Evolutionary conservation across 2,797 vertebrate species (phyloP), one percentile per base, ranked within the genome.

Genomic region (Dromococcyx pavoninus): DNA sequence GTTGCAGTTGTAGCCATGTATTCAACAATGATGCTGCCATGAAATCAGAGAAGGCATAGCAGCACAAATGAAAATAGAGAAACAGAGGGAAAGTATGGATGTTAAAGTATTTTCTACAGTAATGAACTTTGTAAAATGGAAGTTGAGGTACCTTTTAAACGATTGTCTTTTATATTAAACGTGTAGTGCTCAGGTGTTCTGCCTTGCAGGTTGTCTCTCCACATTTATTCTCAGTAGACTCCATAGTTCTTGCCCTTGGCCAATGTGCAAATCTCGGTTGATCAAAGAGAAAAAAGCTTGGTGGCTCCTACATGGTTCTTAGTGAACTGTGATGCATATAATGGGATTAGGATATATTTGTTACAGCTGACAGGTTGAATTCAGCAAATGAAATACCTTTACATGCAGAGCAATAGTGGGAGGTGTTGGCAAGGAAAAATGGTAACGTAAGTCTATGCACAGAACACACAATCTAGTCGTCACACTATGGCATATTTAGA

Each of bases 341-440:
- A 96, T 91, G 77, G 88, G 91, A 97, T 97, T 96, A 96, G 77
- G 69, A 73, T 86, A 50, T 84, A 96, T 94, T 97, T 94, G 91
- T 86, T 91, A 96, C 95, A 93, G 66, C 56, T 90, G 85, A 71
- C 75, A 46, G 50, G 77, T 75, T 96, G 78, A 92, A 86, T 96
- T 96, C 93, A 87, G 81, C 76, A 94, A 93, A 60, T 91, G n/a
- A 95, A 96, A 96, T 92, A 87, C 89, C 37, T 96, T 93, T 90
- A 66, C 79, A 88, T 71, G 82, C 58, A 1, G 35, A 67, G 75
- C 66, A 72, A 56, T 56, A 83, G 91, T 46, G 56, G 82, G 79
- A 93, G 65, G 84, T 82, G 33, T 62, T 87, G 72, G 73, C 72
- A 61, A 73, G 81, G 35, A 83, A 91, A 89, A 93, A 91, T 66